phyloP scores from a whole-genome alignment of 1,140 invertebrate genomes.

The Centruroides sculpturatus region DNA sequence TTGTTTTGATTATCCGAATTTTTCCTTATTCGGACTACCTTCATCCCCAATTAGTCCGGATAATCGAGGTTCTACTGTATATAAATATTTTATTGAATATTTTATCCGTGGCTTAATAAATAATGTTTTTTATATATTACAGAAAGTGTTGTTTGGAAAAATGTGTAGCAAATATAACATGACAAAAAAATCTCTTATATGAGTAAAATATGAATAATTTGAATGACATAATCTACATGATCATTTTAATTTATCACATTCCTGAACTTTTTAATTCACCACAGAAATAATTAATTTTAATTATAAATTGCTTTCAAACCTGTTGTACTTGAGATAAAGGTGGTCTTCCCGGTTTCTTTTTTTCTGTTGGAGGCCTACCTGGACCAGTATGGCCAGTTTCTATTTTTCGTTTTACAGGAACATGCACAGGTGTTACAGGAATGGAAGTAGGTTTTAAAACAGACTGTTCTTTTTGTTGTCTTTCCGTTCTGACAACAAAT shows the following conservation, averaged over 20 bases:
- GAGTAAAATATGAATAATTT: no score
- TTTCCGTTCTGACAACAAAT: not conserved
- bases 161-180: no score
- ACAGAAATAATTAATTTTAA: not conserved
- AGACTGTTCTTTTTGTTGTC: not conserved
- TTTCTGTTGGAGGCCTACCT: constrained; percentile 8
- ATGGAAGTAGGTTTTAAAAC: not conserved
- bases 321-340: constrained; percentile 16
- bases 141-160: no score
- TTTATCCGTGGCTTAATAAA: no score
- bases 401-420: constrained; percentile 7
- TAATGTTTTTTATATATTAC: no score
- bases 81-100: no score
- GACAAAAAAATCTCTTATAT: no score
- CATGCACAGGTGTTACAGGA: not conserved
- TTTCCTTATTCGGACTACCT: no score
- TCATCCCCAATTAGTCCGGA: no score
- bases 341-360: constrained; percentile 22
- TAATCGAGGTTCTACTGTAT: no score
- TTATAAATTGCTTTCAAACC: constrained; percentile 2
- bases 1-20: no score
- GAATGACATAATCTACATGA: no score
- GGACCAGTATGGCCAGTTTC: constrained; percentile 12
- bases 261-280: not conserved
- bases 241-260: not conserved